Evolutionary conservation across 92 coral and sea anemone genomes (phyloP).

Genomic region (Hydrozoanthus gracilis): DNA sequence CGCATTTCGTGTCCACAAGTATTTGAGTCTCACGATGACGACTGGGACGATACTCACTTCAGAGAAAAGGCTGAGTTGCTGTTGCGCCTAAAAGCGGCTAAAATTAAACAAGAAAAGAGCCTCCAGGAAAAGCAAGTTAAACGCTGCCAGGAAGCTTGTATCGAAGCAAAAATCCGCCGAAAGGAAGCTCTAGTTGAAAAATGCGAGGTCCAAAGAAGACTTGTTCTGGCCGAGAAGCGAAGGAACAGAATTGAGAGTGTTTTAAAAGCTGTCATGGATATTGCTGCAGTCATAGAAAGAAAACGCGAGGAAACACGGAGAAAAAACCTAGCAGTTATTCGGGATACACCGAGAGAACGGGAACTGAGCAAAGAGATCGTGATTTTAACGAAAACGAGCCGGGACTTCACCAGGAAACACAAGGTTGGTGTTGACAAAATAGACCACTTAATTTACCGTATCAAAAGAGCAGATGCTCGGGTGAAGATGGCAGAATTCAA

Average conservation of each 20-base stretch:
- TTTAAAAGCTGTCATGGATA: slow-evolving; percentile 9
- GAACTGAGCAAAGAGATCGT: slow-evolving; percentile 40
- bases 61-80: slow-evolving; percentile 18
- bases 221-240: slow-evolving; percentile 28
- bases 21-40: background rate
- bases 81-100: slow-evolving; percentile 26
- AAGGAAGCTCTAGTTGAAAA: slow-evolving; percentile 16
- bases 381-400: slow-evolving; percentile 44
- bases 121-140: slow-evolving; percentile 21
- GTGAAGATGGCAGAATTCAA: slow-evolving; percentile 30
- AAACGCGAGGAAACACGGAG: slow-evolving; percentile 37
- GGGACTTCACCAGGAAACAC: slow-evolving; percentile 44
- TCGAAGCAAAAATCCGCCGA: slow-evolving; percentile 39
- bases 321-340: slow-evolving; percentile 3
- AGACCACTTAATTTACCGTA: slow-evolving; percentile 23
- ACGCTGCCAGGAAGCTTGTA: slow-evolving; percentile 13
- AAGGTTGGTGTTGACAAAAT: slow-evolving; percentile 51
- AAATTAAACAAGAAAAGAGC: slow-evolving; percentile 14
- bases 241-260: slow-evolving; percentile 28
- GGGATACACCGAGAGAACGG: slow-evolving; percentile 9
- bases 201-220: slow-evolving; percentile 13
- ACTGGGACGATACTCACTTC: background rate
- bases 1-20: background rate
- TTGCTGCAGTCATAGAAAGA: slow-evolving; percentile 27
- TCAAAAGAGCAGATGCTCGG: slow-evolving; percentile 14